Evolutionary conservation across 2,888 invertebrate genomes (phyloP).

Genomic region (Lordiphosa fenestrarum): DNA sequence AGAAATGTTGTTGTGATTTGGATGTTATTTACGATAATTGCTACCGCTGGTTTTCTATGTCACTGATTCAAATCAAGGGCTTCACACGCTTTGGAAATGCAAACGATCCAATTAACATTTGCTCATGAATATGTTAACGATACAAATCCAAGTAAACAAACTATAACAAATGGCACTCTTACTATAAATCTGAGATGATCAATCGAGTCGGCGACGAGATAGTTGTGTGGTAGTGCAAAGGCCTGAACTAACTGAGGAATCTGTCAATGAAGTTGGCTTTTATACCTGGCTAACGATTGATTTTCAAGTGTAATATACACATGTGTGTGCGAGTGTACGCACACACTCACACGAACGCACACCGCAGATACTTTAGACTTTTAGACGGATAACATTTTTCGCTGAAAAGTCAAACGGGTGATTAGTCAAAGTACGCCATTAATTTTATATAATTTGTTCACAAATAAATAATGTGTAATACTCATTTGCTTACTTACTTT

Average conservation of each 20-base stretch:
- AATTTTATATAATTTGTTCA: conserved; percentile 49
- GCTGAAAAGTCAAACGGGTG: conserved; percentile 68
- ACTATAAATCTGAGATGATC: conserved; percentile 1
- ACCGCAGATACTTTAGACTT: conserved; percentile 57
- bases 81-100: conserved; percentile 9
- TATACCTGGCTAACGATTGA: conserved; percentile 48
- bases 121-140: conserved; percentile 6
- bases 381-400: conserved; percentile 58
- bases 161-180: conserved; percentile 5
- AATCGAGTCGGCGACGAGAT: conserved; percentile 24
- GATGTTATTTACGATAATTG: conserved; percentile 8
- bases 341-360: conserved; percentile 4
- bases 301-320: conserved; percentile 38
- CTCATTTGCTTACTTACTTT: conserved; percentile 3
- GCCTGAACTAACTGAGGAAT: conserved; percentile 62
- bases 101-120: conserved; percentile 10
- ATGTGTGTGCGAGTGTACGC: conserved; percentile 12
- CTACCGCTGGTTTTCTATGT: conserved; percentile 1
- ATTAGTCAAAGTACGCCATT: conserved; percentile 67
- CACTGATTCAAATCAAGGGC: conserved; percentile 10
- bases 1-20: conserved; percentile 3
- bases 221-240: conserved; percentile 52
- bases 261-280: conserved; percentile 60
- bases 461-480: conserved; percentile 6
- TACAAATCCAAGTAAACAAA: conserved; percentile 8